Evolutionary conservation across 1,140 invertebrate species (phyloP).

Genomic region (Brachionus paranguensis): DNA sequence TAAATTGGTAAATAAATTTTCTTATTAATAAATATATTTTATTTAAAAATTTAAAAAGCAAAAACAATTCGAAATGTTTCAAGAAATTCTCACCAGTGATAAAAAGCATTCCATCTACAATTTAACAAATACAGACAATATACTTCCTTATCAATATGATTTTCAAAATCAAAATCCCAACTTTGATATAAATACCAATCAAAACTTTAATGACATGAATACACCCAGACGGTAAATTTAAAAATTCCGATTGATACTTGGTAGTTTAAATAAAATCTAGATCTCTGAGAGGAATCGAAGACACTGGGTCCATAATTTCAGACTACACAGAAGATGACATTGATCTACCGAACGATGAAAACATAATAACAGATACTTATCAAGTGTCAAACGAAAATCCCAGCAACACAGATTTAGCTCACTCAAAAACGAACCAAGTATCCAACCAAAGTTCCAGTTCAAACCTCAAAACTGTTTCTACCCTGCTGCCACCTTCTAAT

Average conservation of each 20-base stretch:
- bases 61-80: constrained; percentile 31
- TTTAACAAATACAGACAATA: neutral
- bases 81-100: constrained; percentile 11
- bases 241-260: neutral
- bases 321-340: constrained; percentile 37
- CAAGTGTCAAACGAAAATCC: neutral
- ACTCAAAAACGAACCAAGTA: neutral
- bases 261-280: neutral
- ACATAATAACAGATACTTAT: constrained; percentile 6
- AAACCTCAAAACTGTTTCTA: neutral
- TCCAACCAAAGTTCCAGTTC: neutral
- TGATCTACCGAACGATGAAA: constrained; percentile 27
- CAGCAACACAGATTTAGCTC: neutral
- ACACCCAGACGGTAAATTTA: constrained; percentile 13
- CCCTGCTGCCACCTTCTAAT: neutral
- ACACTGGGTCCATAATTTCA: constrained; percentile 34
- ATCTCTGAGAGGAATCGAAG: constrained; percentile 30
- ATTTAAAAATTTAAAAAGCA: neutral
- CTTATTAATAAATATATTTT: neutral
- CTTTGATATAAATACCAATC: neutral
- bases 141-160: neutral
- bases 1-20: neutral
- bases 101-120: constrained; percentile 11
- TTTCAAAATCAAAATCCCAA: neutral
- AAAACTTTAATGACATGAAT: neutral